Base-by-base conservation (phyloP, 2,113 vertebrate genomes). In the Sebastes schlegelii region DNA sequence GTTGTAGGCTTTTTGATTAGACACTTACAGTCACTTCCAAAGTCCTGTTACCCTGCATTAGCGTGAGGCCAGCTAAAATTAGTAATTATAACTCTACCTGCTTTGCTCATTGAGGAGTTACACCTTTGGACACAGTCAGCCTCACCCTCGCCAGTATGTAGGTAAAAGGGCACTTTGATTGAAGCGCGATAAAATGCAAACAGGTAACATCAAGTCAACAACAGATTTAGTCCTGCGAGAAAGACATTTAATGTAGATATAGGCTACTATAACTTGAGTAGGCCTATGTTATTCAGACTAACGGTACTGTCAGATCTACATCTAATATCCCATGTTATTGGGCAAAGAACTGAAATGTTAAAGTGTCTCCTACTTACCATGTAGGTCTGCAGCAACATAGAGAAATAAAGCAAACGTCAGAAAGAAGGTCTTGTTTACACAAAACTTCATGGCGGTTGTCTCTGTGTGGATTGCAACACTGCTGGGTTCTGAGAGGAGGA, bases 321-420 rank as follows among this genome's bases (percentile, higher is more conserved):
- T 23, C 4, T 11, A 26, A 23, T 34, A 34, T 34, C 34, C 34
- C 34, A 34, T 34, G 34, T 34, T 34, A 4, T 3, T 14, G 12
- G 16, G 49, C 49, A 49, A 34, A 42, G 0, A 21, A 42, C 42
- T 3, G 0, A 12, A 4, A 34, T 34, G 2, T 68, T 34, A 34
- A 34, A 34, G 34, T 26, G 17, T 49, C 4, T 69, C 6, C 11
- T 45, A 75, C 85, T 91, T 60, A 93, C 91, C 83, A 0, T 75
- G 61, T 2, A 10, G 46, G 45, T 88, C 55, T 51, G 75, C 66
- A 49, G 85, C 60, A 1, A 79, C 90, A 5, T 16, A 7, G n/a
- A 84, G 49, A 34, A 82, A 69, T 4, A 85, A 52, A 11, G 86
- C n/a, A 2, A 77, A 82, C 40, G n/a, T 4, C 4, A 88, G 4